Evolutionary conservation across 2,888 invertebrate genomes (phyloP), one percentile per base, ranked within the genome.

Genomic region (Chalcis sispes): DNA sequence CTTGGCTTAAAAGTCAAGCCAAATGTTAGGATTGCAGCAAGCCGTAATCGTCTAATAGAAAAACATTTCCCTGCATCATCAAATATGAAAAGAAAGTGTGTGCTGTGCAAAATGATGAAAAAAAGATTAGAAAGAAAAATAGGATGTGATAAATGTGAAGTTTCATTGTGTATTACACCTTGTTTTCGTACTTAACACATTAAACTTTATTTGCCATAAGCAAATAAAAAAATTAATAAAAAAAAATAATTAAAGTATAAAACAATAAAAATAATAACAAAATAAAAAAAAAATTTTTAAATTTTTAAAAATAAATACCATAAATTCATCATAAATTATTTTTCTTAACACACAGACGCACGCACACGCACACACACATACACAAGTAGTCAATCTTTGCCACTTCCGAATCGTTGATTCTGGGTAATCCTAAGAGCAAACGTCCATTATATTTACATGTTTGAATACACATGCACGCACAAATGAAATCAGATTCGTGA

Each of bases 131-230:
- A 52, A 52, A 52, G 23, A 18, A 52, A 20, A 52, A 52, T 20
- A 20, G 20, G 23, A 52, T 52, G 50, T 52, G 50, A 52, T 52
- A 52, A 52, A 23, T 52, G 50, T 52, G 20, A 18, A 56, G 27
- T 56, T 29, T 56, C 32, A 56, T 56, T 56, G 27, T 56, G 56
- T 29, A 29, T 56, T 29, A 56, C 29, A 56, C 32, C 56, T 29
- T 56, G 56, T 56, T 56, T 56, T 15, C 56, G 27, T 3, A 23
- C 13, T 52, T 52, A 52, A 20, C 50, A 23, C 23, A 52, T 20
- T 52, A 3, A 52, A 52, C 2, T 52, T 3, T 23, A 52, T 23
- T 52, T 52, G 23, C 4, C 50, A 52, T 52, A 52, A 52, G 23
- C 20, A 23, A 52, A 23, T n/a, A 52, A 52, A 52, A 52, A 52